phyloP scores from a whole-genome alignment of 2,888 invertebrate species.

The Tenthredo distinguenda region DNA sequence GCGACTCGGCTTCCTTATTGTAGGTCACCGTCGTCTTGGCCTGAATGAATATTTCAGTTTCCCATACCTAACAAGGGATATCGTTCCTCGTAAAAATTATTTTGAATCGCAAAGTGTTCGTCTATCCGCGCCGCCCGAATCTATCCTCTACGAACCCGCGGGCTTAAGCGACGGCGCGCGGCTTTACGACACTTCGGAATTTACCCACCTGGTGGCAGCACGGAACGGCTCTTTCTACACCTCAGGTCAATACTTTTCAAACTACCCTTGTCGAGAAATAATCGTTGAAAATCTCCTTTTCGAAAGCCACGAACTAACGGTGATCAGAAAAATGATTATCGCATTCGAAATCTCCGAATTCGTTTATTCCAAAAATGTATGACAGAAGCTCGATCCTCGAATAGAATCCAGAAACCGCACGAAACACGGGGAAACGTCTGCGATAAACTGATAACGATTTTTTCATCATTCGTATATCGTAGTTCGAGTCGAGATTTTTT shows the following conservation, averaged over 20 bases:
- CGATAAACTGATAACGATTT: too few species aligned
- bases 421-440: too few species aligned
- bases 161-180: conserved; percentile 15
- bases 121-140: conserved; percentile 17
- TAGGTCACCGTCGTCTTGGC: conserved; percentile 28
- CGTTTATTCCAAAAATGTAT: neutral
- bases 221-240: conserved; percentile 61
- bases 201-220: conserved; percentile 67
- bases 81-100: conserved; percentile 22
- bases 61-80: conserved; percentile 34
- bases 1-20: conserved; percentile 21
- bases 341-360: neutral
- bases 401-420: too few species aligned
- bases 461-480: neutral
- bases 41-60: conserved; percentile 47
- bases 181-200: conserved; percentile 1
- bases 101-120: conserved; percentile 24
- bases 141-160: conserved; percentile 34
- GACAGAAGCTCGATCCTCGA: neutral
- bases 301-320: neutral
- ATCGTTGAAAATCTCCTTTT: neutral
- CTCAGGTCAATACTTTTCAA: conserved; percentile 50
- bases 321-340: neutral
- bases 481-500: neutral
- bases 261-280: neutral